A percentile compares a stretch with the other conserved stretches of the same genome.
These are phyloP conservation scores for Apamea epomidion DNA, from an alignment of 2,888 invertebrate species.

Conservation along the genomic window DNA sequence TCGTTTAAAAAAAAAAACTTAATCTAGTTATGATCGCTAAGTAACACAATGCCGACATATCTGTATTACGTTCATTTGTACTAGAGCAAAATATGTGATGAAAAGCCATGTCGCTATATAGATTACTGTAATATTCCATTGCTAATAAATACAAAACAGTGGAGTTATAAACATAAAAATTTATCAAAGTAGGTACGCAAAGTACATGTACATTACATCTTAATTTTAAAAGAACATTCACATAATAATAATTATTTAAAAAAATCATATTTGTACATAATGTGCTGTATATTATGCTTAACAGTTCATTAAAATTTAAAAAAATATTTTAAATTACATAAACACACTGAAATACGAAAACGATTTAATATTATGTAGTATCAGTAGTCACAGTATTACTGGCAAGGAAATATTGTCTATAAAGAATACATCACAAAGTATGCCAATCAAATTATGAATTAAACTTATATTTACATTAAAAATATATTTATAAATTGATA, in stretches of 20 bases:
- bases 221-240: slow-evolving; percentile 36
- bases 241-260: slow-evolving; percentile 8
- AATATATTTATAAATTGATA: slow-evolving; percentile 49
- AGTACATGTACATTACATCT: slow-evolving; percentile 16
- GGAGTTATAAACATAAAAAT: slow-evolving; percentile 25
- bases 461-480: slow-evolving; percentile 65
- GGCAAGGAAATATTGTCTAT: slow-evolving; percentile 75
- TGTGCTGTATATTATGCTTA: slow-evolving; percentile 57
- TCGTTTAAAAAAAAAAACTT: slow-evolving; percentile 21
- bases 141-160: slow-evolving; percentile 29
- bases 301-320: slow-evolving; percentile 18
- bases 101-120: slow-evolving; percentile 23
- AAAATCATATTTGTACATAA: slow-evolving; percentile 57
- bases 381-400: slow-evolving; percentile 77
- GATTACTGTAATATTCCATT: slow-evolving; percentile 39
- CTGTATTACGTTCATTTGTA: slow-evolving; percentile 59
- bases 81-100: slow-evolving; percentile 55
- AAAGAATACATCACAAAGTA: slow-evolving; percentile 60
- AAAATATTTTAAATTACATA: slow-evolving; percentile 61
- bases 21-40: slow-evolving; percentile 42
- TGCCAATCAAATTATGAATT: slow-evolving; percentile 51
- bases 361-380: slow-evolving; percentile 51
- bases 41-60: slow-evolving; percentile 41
- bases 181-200: slow-evolving; percentile 21
- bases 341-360: slow-evolving; percentile 52